Conservation (phyloP, 2,888 invertebrate species). For the Nephrotoma flavescens region DNA sequence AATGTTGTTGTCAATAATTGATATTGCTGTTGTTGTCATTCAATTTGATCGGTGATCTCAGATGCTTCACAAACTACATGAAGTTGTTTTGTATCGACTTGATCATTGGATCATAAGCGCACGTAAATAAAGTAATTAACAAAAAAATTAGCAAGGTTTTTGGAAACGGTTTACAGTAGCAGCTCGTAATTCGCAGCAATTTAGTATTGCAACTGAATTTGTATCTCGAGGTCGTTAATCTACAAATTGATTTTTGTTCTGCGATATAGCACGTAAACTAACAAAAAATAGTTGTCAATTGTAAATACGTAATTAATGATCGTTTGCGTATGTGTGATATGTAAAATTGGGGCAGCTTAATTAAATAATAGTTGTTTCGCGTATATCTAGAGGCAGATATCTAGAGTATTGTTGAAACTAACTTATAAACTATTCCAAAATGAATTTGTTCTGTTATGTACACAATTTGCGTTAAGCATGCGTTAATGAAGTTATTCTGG, state of each 20-base stretch:
- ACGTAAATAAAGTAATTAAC: not conserved
- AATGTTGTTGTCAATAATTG: too few species aligned
- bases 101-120: not conserved
- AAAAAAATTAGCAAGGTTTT: not conserved
- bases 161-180: not conserved
- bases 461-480: too few species aligned
- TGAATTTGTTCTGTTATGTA: too few species aligned
- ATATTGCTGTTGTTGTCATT: too few species aligned
- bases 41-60: not conserved
- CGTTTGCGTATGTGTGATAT: too few species aligned
- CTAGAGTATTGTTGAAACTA: too few species aligned
- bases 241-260: not conserved
- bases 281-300: not conserved
- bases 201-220: not conserved
- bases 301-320: not conserved
- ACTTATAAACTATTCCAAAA: too few species aligned
- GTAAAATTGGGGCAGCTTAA: too few species aligned
- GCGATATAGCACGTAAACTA: not conserved
- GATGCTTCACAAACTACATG: not conserved
- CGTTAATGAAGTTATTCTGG: too few species aligned
- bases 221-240: not conserved
- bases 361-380: too few species aligned
- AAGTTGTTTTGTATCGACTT: not conserved
- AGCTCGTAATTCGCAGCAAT: not conserved
- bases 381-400: too few species aligned